These are phyloP conservation scores for Drosophila sproati DNA, from an alignment of 1,140 invertebrate species.

Conservation along the genomic window DNA sequence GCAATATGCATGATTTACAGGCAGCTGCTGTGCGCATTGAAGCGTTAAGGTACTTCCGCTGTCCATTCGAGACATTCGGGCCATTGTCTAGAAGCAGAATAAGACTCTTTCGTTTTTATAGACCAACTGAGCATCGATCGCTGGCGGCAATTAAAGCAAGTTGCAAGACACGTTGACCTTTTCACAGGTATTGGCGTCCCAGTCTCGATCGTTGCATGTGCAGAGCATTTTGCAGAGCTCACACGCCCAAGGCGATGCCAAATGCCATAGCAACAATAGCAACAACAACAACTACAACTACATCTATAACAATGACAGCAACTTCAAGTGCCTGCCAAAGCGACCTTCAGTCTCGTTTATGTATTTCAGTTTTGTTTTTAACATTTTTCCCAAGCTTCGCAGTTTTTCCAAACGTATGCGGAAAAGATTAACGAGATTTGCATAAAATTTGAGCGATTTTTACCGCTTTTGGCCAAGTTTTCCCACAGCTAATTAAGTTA, in stretches of 20 bases:
- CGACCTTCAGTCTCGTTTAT: constrained; percentile 70
- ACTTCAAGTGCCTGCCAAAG: constrained; percentile 26
- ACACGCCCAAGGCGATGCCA: constrained; percentile 63
- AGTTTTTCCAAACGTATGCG: constrained; percentile 69
- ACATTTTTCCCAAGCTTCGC: constrained; percentile 59
- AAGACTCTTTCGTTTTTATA: constrained; percentile 56
- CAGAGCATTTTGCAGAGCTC: constrained; percentile 36
- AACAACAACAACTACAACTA: constrained; percentile 12
- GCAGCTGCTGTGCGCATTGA: constrained; percentile 49
- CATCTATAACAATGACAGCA: constrained; percentile 16
- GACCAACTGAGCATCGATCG: constrained; percentile 29
- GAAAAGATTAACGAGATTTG: constrained; percentile 73
- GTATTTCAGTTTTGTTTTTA: constrained; percentile 12
- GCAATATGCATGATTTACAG: constrained; percentile 30
- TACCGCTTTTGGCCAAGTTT: constrained; percentile 21
- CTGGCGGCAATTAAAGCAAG: constrained; percentile 48
- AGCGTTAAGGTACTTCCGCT: constrained; percentile 46
- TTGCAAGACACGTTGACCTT: constrained; percentile 60
- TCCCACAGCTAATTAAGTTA: constrained; percentile 64
- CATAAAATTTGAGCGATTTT: constrained; percentile 61
- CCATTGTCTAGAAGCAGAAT: constrained; percentile 50
- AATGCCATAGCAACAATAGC: constrained; percentile 50
- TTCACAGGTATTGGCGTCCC: constrained; percentile 56
- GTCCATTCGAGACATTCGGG: background rate
- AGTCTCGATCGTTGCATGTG: constrained; percentile 6